Base-by-base conservation (phyloP, 2,888 invertebrate genomes). In the Drosophila kambysellisi region DNA sequence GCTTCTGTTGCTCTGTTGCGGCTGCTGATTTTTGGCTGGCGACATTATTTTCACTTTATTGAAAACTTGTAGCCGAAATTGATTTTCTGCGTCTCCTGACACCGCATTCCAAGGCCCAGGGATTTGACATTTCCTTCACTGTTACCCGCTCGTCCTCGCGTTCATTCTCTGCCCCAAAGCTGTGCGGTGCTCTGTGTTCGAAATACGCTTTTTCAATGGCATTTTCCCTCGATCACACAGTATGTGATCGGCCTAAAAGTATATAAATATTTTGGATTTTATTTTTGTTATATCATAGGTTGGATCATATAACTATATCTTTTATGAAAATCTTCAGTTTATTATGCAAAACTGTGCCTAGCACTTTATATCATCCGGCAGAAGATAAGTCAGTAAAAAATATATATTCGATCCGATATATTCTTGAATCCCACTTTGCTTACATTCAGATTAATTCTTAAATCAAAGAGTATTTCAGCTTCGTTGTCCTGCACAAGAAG, bases 11-110 rank as follows among this genome's bases (percentile, higher is more conserved):
- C 69, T 50, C 33, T 70, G 70, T 48, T 70, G 69, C 41, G 48
- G 77, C 53, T 77, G 67, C 54, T 74, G 78, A 67, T 60, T 72
- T 69, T 65, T 70, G 74, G 81, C 74, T 74, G 72, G 80, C 83
- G 80, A 88, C 88, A 88, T 88, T 88, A 88, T 88, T 88, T 88
- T 88, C 88, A 87, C 88, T 88, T 88, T 88, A 88, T 88, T 88
- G 87, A 88, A 86, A 88, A 88, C 87, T 88, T 87, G 87, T 88
- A 88, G 82, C 82, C 78, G 76, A 87, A 88, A 88, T 88, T 88
- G 88, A 88, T 88, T 88, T 88, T 83, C 80, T 69, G 75, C 86
- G 82, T 81, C 80, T 79, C 83, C 83, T 86, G 84, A 74, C 83
- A 74, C 62, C 64, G 76, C 83, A 84, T 84, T 81, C 79, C 87